A percentile compares a stretch with the other conserved stretches of the same genome.
Evolutionary conservation across 2,888 invertebrate species (phyloP).

Genomic region (Steromphala cineraria): DNA sequence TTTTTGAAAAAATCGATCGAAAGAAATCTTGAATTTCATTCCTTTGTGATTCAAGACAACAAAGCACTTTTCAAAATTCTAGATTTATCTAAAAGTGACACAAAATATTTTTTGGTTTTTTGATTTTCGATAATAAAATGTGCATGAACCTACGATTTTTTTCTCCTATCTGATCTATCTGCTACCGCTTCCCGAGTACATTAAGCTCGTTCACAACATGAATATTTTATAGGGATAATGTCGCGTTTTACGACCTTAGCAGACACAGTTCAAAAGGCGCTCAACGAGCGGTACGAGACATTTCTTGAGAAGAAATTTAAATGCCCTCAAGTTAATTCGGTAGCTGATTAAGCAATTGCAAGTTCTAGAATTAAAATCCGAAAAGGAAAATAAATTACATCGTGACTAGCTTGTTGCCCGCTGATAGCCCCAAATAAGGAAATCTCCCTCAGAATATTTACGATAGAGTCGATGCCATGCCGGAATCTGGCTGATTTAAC

Average conservation of each 20-base stretch:
- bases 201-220: not conserved
- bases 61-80: too few species aligned
- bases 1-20: too few species aligned
- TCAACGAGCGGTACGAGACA: not conserved
- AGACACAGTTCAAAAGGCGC: not conserved
- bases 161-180: too few species aligned
- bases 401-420: constrained; percentile 1
- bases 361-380: not conserved
- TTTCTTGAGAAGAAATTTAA: not conserved
- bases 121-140: too few species aligned
- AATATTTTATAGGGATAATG: not conserved
- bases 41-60: too few species aligned
- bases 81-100: too few species aligned
- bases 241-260: not conserved
- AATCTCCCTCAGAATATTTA: constrained; percentile 7
- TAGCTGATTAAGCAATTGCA: constrained; percentile 10
- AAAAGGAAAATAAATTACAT: constrained; percentile 25
- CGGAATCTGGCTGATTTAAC: constrained; percentile 18
- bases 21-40: too few species aligned
- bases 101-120: too few species aligned
- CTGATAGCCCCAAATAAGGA: not conserved
- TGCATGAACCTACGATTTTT: too few species aligned
- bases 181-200: too few species aligned
- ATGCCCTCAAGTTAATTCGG: constrained; percentile 8
- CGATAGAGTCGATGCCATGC: not conserved